These are phyloP conservation scores for Ranitomeya variabilis DNA, from an alignment of 2,113 vertebrate genomes.

Conservation along the genomic window DNA sequence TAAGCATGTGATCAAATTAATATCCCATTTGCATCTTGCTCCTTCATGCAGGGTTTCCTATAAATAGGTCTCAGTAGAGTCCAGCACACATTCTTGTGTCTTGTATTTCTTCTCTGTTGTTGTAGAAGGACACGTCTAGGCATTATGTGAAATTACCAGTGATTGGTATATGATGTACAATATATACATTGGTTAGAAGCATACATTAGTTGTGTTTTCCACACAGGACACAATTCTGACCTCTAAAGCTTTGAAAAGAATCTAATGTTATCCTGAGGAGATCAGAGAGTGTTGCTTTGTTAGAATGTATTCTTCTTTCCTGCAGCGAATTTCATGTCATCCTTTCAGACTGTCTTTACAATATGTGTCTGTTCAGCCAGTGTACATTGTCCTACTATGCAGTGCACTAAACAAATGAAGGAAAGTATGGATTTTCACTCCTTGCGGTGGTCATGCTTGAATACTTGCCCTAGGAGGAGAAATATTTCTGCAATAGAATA, in stretches of 20 bases:
- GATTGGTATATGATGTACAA: not conserved
- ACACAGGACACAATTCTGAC: constrained; percentile 40
- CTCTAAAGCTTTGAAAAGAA: constrained; percentile 29
- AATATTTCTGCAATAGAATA: constrained; percentile 47
- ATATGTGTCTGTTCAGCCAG: constrained; percentile 51
- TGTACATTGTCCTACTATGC: constrained; percentile 52
- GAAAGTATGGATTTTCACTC: constrained; percentile 54
- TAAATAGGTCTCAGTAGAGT: constrained; percentile 10
- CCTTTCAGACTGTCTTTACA: constrained; percentile 49
- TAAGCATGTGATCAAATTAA: constrained; percentile 35
- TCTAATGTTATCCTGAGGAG: constrained; percentile 27
- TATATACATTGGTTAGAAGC: not conserved
- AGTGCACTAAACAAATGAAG: constrained; percentile 29
- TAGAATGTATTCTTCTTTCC: constrained; percentile 45
- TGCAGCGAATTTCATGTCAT: constrained; percentile 49
- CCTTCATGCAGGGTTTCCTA: not conserved
- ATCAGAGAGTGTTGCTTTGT: constrained; percentile 42
- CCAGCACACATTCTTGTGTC: not conserved
- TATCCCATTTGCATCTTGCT: constrained; percentile 28
- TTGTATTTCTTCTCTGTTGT: not conserved
- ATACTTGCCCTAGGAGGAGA: constrained; percentile 54
- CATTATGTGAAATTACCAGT: not conserved
- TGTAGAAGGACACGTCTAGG: not conserved
- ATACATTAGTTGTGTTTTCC: not conserved
- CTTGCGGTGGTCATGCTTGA: constrained; percentile 52